phyloP scores from a whole-genome alignment of 1,140 invertebrate species.

The Drosophila miranda region DNA sequence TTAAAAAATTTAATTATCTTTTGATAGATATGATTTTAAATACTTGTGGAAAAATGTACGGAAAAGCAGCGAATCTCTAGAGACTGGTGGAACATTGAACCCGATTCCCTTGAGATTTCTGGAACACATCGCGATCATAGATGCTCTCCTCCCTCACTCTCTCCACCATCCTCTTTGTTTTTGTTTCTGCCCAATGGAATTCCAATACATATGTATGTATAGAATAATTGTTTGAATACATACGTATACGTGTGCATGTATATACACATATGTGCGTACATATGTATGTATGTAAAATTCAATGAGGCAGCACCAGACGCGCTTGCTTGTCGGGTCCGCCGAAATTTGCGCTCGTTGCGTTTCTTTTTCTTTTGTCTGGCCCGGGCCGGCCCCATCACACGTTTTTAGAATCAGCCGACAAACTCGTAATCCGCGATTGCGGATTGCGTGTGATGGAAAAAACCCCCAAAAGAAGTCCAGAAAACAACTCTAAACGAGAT shows the following conservation, averaged over 20 bases:
- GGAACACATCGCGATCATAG: too few species aligned
- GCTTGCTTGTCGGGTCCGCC: slow-evolving; percentile 7
- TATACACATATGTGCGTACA: too few species aligned
- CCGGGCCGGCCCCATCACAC: slow-evolving; percentile 18
- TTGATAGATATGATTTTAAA: too few species aligned
- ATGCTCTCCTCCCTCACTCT: too few species aligned
- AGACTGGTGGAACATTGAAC: too few species aligned
- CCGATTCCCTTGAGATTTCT: too few species aligned
- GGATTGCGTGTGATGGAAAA: slow-evolving; percentile 26
- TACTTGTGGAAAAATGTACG: too few species aligned
- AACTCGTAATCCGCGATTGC: slow-evolving; percentile 43
- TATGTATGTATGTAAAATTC: slow-evolving; percentile 10
- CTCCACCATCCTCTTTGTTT: not conserved
- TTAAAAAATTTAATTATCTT: too few species aligned
- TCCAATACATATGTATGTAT: not conserved
- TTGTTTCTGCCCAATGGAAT: not conserved
- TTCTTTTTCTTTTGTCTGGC: slow-evolving; percentile 16
- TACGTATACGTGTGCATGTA: too few species aligned
- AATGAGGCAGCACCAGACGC: slow-evolving; percentile 16
- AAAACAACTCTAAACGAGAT: slow-evolving; percentile 10
- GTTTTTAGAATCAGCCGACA: slow-evolving; percentile 58
- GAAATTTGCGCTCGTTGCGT: slow-evolving; percentile 6
- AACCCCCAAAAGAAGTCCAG: slow-evolving; percentile 13
- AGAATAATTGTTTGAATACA: not conserved
- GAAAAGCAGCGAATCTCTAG: too few species aligned